Evolutionary conservation across 2,888 invertebrate genomes (phyloP).

Genomic region (Chloromyia formosa): DNA sequence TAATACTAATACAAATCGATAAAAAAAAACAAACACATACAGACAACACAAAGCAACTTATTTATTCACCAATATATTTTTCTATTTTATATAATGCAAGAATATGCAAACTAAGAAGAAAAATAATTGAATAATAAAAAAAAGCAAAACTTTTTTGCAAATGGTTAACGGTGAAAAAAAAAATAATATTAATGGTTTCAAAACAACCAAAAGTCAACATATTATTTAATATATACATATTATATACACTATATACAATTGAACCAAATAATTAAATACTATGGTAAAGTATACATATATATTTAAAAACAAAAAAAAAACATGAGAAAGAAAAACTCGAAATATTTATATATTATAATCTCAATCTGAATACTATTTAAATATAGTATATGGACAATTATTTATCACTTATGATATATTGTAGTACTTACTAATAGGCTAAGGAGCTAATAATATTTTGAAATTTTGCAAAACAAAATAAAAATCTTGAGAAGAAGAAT

Average conservation of each 20-base stretch:
- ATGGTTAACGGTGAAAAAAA: conserved; percentile 5
- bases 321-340: neutral
- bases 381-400: conserved; percentile 2
- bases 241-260: neutral
- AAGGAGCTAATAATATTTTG: neutral
- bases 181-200: conserved; percentile 35
- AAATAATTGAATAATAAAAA: conserved; percentile 4
- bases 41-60: conserved; percentile 2
- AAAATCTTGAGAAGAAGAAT: neutral
- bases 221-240: neutral
- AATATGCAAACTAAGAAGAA: conserved; percentile 5
- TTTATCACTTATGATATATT: conserved; percentile 10
- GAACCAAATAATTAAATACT: neutral
- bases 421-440: conserved; percentile 20
- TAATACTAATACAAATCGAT: conserved; percentile 50
- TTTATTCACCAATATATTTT: conserved; percentile 39
- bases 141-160: neutral
- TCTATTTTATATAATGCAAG: conserved; percentile 16
- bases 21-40: neutral
- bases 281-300: neutral
- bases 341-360: neutral
- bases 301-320: neutral
- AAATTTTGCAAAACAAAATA: neutral
- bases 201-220: conserved; percentile 14
- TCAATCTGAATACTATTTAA: neutral